Evolutionary conservation across 1,140 invertebrate genomes (phyloP), one percentile per base, ranked within the genome.

Genomic region (Ctenoplectra terminalis): DNA sequence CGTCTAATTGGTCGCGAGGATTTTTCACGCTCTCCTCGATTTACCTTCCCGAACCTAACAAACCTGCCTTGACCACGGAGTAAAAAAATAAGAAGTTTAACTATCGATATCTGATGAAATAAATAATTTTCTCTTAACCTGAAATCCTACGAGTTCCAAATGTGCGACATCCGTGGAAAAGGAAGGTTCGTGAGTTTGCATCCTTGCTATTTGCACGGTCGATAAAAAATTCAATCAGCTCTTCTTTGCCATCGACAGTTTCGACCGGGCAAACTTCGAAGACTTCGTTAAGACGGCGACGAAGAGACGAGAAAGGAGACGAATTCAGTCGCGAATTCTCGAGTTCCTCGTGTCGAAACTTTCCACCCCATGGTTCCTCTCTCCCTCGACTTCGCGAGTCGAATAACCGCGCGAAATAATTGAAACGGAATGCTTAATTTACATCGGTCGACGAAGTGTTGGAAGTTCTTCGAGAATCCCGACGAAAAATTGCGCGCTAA

Each of bases 371-470:
- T 20, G 26, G n/a, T n/a, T 15, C n/a, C 23, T 46, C 43, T 23
- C 58, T 40, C 37, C 29, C 52, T 29, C 58, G 7, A 11, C 56
- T 66, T 50, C 52, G 52, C 20, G 7, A 8, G 23, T 63, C 86
- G 81, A 86, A 87, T 78, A 83, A 86, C 86, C 69, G 81, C 72
- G 73, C 46, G 78, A 85, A 81, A 87, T 87, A 86, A 87, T 87
- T 87, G 81, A 84, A 87, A 86, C 67, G 86, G 76, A 84, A 87
- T 82, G 81, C 67, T 73, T 75, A 81, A 86, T 87, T 87, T 84
- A 70, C 56, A 52, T 15, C 37, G 71, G 70, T 60, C 40, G 71
- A 17, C 54, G 29, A 4, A 34, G 5, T 5, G 20, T 40, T 50
- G 17, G 17, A 15, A 54, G 4, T 64, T 66, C 37, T 9, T 50